Percentiles rank a stretch among this genome's conserved stretches.
These are phyloP conservation scores for Alcis repandata DNA, from an alignment of 2,888 invertebrate genomes.

Conservation along the genomic window DNA sequence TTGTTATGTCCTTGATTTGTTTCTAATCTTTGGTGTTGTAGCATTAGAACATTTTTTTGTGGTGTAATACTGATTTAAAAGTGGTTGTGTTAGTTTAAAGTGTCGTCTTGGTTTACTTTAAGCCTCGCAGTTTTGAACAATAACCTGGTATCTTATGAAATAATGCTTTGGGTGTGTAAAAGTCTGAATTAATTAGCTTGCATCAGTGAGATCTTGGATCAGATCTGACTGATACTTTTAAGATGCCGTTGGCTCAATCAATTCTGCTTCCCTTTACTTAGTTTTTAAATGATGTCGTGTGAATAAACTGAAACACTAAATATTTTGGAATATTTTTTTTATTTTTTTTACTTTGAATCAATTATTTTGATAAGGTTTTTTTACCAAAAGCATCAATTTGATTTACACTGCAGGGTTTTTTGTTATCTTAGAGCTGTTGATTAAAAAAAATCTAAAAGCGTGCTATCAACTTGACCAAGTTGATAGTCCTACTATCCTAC, in stretches of 20 bases:
- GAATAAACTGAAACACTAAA: background rate
- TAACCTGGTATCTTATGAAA: background rate
- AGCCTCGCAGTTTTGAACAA: background rate
- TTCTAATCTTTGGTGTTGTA: conserved; percentile 54
- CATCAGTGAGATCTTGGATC: background rate
- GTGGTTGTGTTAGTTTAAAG: conserved; percentile 1
- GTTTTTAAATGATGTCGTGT: background rate
- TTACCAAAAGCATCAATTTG: no score
- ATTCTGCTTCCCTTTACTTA: background rate
- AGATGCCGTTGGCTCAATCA: background rate
- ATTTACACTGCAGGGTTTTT: no score
- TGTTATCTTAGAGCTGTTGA: no score
- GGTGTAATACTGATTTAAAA: background rate
- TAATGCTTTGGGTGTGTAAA: conserved; percentile 3
- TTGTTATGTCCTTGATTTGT: conserved; percentile 47
- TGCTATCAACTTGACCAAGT: no score
- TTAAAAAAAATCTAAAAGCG: no score
- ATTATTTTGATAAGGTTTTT: no score
- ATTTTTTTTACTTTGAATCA: no score
- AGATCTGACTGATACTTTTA: background rate
- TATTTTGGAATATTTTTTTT: no score
- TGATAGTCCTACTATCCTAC: no score
- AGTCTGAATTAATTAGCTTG: background rate
- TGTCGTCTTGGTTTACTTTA: conserved; percentile 2
- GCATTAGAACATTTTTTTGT: conserved; percentile 42